These are phyloP conservation scores for Lindbergichthys nudifrons DNA, from an alignment of 2,797 vertebrate genomes.

Conservation along the genomic window DNA sequence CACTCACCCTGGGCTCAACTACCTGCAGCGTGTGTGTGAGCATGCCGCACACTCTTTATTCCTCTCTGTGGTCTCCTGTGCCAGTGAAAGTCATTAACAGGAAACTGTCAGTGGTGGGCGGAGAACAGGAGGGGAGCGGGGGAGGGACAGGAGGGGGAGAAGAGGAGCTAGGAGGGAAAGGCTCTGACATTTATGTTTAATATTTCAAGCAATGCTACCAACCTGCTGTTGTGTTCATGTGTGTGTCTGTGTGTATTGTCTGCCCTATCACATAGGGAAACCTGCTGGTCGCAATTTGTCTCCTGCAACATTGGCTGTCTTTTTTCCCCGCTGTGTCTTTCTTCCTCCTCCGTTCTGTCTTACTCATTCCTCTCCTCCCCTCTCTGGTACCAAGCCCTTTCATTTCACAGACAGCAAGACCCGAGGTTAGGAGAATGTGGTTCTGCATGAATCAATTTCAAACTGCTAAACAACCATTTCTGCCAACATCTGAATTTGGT, in stretches of 20 bases:
- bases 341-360: constrained; percentile 29
- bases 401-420: constrained; percentile 3
- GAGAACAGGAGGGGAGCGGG: constrained; percentile 23
- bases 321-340: constrained; percentile 29
- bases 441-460: constrained; percentile 13
- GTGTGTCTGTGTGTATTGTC: constrained; percentile 36
- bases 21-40: constrained; percentile 39
- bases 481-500: neutral
- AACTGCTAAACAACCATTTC: constrained; percentile 1
- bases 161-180: constrained; percentile 34
- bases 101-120: constrained; percentile 63
- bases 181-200: constrained; percentile 66
- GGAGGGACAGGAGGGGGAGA: constrained; percentile 13
- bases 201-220: constrained; percentile 54
- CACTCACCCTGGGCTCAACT: constrained; percentile 39
- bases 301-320: constrained; percentile 41
- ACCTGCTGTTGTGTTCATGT: constrained; percentile 32
- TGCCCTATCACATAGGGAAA: constrained; percentile 43
- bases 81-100: constrained; percentile 72
- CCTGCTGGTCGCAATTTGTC: constrained; percentile 52
- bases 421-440: neutral
- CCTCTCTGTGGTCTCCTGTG: constrained; percentile 53
- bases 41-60: constrained; percentile 52
- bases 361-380: constrained; percentile 19
- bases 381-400: constrained; percentile 9